Evolutionary conservation across 2,888 invertebrate genomes (phyloP).

Genomic region (Arrhopalites spinosus): DNA sequence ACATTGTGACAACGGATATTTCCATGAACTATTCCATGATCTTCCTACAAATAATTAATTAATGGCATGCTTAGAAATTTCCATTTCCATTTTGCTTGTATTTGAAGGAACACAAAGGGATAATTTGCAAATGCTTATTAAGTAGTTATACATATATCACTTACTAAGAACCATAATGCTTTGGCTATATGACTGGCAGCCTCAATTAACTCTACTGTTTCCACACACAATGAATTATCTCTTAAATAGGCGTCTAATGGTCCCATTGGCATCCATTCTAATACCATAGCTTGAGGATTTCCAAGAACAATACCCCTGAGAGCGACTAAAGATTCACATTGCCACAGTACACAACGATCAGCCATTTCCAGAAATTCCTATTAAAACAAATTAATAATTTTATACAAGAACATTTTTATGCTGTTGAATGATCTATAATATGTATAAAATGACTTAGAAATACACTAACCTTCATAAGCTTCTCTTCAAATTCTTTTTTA

Average conservation of each 20-base stretch:
- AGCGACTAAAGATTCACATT: conserved; percentile 76
- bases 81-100: not conserved
- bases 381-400: conserved; percentile 10
- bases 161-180: conserved; percentile 83
- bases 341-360: conserved; percentile 77
- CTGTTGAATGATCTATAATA: not conserved
- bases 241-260: conserved; percentile 72
- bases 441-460: not conserved
- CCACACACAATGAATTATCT: conserved; percentile 56
- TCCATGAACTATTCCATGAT: conserved; percentile 81
- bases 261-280: conserved; percentile 79
- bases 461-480: conserved; percentile 66
- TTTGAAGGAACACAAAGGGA: not conserved
- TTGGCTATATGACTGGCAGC: conserved; percentile 80
- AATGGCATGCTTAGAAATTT: not conserved
- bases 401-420: not conserved
- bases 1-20: conserved; percentile 81
- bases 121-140: not conserved
- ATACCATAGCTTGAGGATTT: conserved; percentile 77
- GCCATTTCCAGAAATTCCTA: conserved; percentile 72
- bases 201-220: conserved; percentile 74
- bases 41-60: conserved; percentile 64
- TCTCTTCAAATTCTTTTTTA: conserved; percentile 68
- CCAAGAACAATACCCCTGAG: conserved; percentile 73
- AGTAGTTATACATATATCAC: conserved; percentile 49